Conservation (phyloP, 1,140 invertebrate species). For the Tribolium madens region DNA sequence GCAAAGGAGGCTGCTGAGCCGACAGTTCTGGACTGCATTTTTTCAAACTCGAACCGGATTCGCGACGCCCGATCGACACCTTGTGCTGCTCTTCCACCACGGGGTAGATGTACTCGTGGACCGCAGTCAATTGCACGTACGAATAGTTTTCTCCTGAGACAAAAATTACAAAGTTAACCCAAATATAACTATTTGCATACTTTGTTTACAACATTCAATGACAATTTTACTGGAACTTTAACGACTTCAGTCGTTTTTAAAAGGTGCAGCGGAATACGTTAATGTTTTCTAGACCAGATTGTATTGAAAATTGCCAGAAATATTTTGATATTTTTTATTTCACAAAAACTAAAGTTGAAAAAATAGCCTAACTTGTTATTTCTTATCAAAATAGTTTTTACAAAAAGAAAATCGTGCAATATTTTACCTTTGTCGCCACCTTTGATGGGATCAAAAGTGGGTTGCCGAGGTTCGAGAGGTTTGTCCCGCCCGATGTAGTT, state of each 20-base stretch:
- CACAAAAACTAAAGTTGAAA: too few species aligned
- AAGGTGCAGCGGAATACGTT: too few species aligned
- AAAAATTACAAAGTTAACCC: background rate
- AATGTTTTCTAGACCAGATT: too few species aligned
- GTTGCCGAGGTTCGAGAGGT: conserved; percentile 58
- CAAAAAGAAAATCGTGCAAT: too few species aligned
- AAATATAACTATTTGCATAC: background rate
- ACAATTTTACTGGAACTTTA: too few species aligned
- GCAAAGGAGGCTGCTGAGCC: conserved; percentile 66
- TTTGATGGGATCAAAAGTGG: conserved; percentile 60
- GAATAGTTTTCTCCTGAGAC: conserved; percentile 77
- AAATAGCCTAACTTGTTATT: too few species aligned
- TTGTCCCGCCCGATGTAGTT: conserved; percentile 63
- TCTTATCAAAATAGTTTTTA: too few species aligned
- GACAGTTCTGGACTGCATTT: conserved; percentile 66
- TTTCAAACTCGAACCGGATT: conserved; percentile 73
- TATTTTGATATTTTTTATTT: too few species aligned
- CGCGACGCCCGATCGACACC: conserved; percentile 64
- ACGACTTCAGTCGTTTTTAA: too few species aligned
- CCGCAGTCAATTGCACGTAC: conserved; percentile 86
- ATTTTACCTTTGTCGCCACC: conserved; percentile 50
- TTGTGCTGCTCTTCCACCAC: conserved; percentile 75
- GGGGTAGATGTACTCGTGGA: conserved; percentile 88
- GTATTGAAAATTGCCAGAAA: too few species aligned
- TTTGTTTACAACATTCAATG: too few species aligned